Base-by-base conservation (phyloP, 2,797 vertebrate species). In the Hapalemur alaotrensis region DNA sequence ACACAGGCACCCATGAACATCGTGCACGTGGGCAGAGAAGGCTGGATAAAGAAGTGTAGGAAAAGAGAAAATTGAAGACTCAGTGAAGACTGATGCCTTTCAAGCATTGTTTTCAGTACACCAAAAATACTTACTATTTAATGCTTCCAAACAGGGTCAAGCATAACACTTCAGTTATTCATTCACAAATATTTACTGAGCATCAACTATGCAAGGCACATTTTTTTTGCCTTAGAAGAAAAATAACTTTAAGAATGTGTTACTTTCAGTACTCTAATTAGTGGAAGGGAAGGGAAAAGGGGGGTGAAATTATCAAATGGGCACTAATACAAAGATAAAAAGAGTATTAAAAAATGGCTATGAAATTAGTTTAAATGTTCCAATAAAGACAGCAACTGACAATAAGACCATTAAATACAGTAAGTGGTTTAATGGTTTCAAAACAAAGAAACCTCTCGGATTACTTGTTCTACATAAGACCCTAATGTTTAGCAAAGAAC, bases 221-320 rank as follows among this genome's bases (percentile, higher is more conserved):
- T 48, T 82, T 76, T 84, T 61, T 61, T 43, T 25, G 92, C 23
- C 17, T 88, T 79, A 87, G 4, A 85, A 54, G 43, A 67, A 92
- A 91, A 92, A 38, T 38, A 59, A 81, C 30, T 43, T 89, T 2
- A 91, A 94, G 75, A 81, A 63, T 3, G 3, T 23, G 30, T 76
- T 92, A 72, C 4, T 57, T 95, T 92, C 46, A 72, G 73, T 88
- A n/a, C 69, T 95, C 30, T 70, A 80, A 93, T 85, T 43, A 61
- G 35, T 48, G 46, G 43, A 67, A 82, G 30, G 10, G 32, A 93
- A 79, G 43, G 50, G 57, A 11, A 65, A 90, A 90, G 2, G 11
- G 20, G 23, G 28, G 48, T 59, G n/a, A 78, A 23, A 76, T 35
- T 46, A 65, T 43, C 57, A 73, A 41, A 46, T 17, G 43, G 25